Evolutionary conservation across 2,888 invertebrate species (phyloP), one percentile per base, ranked within the genome.

Genomic region (Patella depressa): DNA sequence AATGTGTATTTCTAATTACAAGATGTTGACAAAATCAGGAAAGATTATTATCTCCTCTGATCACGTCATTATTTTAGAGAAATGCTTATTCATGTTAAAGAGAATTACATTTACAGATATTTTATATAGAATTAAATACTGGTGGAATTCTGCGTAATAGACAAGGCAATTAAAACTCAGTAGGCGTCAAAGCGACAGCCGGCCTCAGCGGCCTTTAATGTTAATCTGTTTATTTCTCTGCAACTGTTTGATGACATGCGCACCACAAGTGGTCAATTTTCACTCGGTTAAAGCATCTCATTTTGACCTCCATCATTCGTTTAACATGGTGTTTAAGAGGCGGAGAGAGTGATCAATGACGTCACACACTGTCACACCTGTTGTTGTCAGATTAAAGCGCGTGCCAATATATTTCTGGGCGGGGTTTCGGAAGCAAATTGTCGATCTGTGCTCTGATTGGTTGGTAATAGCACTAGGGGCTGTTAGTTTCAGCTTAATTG

Each of bases 321-420:
- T 45, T 45, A 45, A 45, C 45, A 45, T 45, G 5, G 45, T 45
- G 45, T 45, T 45, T 45, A 45, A 65, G 9, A 24, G 65, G 24
- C 19, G 65, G 65, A 65, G 65, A 65, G 24, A 19, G 24, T 65
- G 24, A 65, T 65, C 19, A 24, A 19, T 24, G 19, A 65, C 65
- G 65, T 65, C 65, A 69, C 29, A 69, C 24, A 14, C 59, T 29
- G 17, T 69, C 54, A 75, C 78, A 78, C 78, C 78, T 78, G 78
- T 75, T 78, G 71, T 65, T 15, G 65, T 78, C 45, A 59, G 57
- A 75, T 78, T 70, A 69, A 54, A 75, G 65, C 78, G 75, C 74
- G 75, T 79, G 75, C 73, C 65, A 65, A 24, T 65, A 11, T 24
- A 3, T 4, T 14, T 15, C 0, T 9, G 24, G 65, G 65, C 24